A percentile compares a stretch with the other conserved stretches of the same genome.
Conservation (phyloP, 2,113 vertebrate genomes). For the Suncus etruscus region DNA sequence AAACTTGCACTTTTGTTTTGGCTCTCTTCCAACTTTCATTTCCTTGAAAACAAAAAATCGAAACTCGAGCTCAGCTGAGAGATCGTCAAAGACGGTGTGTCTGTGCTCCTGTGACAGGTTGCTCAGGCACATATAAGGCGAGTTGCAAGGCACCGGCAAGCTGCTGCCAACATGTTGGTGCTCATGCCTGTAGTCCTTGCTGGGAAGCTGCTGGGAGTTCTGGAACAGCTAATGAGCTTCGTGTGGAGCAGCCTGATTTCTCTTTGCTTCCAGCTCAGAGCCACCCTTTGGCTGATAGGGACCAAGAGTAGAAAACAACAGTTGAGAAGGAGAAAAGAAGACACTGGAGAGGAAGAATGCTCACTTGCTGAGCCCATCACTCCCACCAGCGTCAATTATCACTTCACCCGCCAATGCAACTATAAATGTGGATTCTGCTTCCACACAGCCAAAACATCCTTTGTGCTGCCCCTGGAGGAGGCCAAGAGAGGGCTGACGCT, state of each 20-base stretch:
- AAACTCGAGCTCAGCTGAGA: conserved; percentile 66
- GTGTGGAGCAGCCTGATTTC: conserved; percentile 64
- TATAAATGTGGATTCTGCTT: conserved; percentile 98
- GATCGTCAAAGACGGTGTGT: not conserved
- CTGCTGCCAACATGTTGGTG: conserved; percentile 41
- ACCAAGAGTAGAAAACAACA: not conserved
- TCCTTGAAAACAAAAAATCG: conserved; percentile 27
- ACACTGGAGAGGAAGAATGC: accelerated
- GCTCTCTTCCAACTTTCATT: conserved; percentile 72
- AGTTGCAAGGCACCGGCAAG: accelerated
- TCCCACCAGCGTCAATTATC: conserved; percentile 96
- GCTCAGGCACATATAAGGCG: not conserved
- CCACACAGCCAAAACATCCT: conserved; percentile 97
- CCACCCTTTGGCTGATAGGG: not conserved
- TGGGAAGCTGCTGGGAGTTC: not conserved
- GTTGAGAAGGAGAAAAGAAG: accelerated
- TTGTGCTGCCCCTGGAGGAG: conserved; percentile 93
- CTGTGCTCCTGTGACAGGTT: not conserved
- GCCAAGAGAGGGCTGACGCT: conserved; percentile 90
- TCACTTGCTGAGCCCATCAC: not conserved
- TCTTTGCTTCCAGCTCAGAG: conserved; percentile 38
- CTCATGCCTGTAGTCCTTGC: accelerated
- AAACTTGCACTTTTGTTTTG: not conserved
- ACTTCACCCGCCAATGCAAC: conserved; percentile 96
- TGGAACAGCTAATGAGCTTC: conserved; percentile 27